Base-by-base conservation (phyloP, 64 coral and sea anemone species). In the Montipora cactus region DNA sequence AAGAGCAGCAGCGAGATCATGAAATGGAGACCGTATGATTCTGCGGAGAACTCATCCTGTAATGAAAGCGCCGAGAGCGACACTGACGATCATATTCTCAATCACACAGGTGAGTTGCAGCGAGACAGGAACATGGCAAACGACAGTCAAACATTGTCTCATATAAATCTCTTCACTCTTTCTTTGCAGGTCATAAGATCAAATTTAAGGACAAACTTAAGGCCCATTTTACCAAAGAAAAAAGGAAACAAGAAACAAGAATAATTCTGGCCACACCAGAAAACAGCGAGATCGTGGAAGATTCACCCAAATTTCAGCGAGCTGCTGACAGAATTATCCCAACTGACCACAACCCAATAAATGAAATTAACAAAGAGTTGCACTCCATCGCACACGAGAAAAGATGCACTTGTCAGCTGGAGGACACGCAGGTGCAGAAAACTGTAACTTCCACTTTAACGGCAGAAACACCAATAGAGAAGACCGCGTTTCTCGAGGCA, bases 251-350 rank as follows among this genome's bases (percentile, higher is more conserved):
- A 71, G 82, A 86, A 20, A 12, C 18, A 47, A 86, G 45, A 50
- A 71, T 86, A 9, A 67, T 86, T 45, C 66, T 86, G 9, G 82
- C 82, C 64, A 86, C 82, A 16, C 82, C 82, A 15, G 82, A 86
- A 49, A 86, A 49, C 49, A 86, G 82, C 46, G 82, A 86, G 20
- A 86, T 86, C 46, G 82, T 86, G 0, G 82, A 86, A 50, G 82
- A 86, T 47, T 86, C 82, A 9, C 82, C 82, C 13, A 86, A 21
- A 71, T 86, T 70, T 5, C 44, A 72, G 46, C 82, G 66, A 44
- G 82, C 82, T 22, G 62, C 46, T 7, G n/a, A 49, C 44, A 66
- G 82, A 21, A 50, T 86, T 1, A 70, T 71, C 5, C 18, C 44
- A n/a, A 49, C 45, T 9, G 82, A 70, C 2, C 67, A 50, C 11